A percentile compares a stretch with the other conserved stretches of the same genome.
Evolutionary conservation across 2,797 vertebrate species (phyloP).

Genomic region (Schizopygopsis malacanthus): DNA sequence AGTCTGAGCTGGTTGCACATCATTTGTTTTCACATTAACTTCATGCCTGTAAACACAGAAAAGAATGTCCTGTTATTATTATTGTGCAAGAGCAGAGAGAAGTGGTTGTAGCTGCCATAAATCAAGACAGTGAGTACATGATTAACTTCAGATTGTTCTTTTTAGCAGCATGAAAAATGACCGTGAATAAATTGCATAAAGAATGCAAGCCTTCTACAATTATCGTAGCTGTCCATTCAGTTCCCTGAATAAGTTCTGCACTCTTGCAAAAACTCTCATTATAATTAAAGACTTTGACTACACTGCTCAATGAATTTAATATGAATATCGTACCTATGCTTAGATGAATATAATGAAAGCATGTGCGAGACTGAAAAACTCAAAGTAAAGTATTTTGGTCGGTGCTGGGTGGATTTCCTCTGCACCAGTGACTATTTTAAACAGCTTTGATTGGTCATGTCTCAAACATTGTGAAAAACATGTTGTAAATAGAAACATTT

Average conservation of each 20-base stretch:
- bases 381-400: neutral
- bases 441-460: neutral
- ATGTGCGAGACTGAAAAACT: neutral
- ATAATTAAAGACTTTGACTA: neutral
- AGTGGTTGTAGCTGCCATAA: neutral
- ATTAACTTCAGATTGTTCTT: neutral
- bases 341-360: neutral
- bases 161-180: neutral
- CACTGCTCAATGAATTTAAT: neutral
- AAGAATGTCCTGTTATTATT: neutral
- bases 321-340: neutral
- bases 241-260: neutral
- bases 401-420: neutral
- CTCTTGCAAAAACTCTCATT: neutral
- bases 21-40: neutral
- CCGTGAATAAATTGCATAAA: neutral
- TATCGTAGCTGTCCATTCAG: neutral
- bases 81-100: neutral
- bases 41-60: neutral
- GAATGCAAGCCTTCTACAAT: neutral
- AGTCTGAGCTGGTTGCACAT: neutral
- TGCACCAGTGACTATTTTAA: neutral
- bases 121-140: neutral
- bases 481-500: neutral
- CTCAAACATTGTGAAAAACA: neutral